Evolutionary conservation across 23 tunicate genomes (phyloP), one percentile per base, ranked within the genome.

Genomic region (Ciona savignyi): DNA sequence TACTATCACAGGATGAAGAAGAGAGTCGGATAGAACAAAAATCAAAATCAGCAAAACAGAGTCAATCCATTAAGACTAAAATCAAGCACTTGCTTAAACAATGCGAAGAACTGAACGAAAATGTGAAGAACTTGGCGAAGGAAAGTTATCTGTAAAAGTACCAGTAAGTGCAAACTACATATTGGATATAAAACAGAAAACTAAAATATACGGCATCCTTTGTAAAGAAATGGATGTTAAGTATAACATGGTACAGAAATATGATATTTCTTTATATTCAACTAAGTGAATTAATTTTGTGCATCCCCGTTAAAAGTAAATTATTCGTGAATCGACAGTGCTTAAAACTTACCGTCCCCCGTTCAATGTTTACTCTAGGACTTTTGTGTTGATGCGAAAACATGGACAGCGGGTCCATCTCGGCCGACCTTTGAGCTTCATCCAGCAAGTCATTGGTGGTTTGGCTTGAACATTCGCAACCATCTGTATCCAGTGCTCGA

Each of bases 1-100:
- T 42, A 42, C 56, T 15, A 6, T 42, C 9, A 42, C 98, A 93
- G 73, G 94, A 86, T 19, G 78, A 86, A 60, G 86, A 86, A n/a
- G 94, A 86, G 35, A 77, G 89, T 35, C 67, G 85, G n/a, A 87
- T 93, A 0, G 98, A 93, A 33, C 81, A 86, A 70, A 72, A 93
- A 74, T 80, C 98, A 25, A 86, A 86, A 74, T 89, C 85, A 3
- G 94, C 56, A 6, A 42, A 42, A 42, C 56, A 42, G 15, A 42
- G 56, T 42, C 11, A 42, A 42, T 42, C 56, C 9, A 15, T 42
- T 6, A 42, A 42, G 56, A 9, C 11, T 15, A 42, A 42, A 15
- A 42, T 42, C 15, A 42, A 42, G 56, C 9, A 42, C 11, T 42
- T 42, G 56, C 9, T 42, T 9, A 42, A 42, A 42, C 56, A 42